phyloP scores from a whole-genome alignment of 2,113 vertebrate species.

The Nothoprocta pentlandii region DNA sequence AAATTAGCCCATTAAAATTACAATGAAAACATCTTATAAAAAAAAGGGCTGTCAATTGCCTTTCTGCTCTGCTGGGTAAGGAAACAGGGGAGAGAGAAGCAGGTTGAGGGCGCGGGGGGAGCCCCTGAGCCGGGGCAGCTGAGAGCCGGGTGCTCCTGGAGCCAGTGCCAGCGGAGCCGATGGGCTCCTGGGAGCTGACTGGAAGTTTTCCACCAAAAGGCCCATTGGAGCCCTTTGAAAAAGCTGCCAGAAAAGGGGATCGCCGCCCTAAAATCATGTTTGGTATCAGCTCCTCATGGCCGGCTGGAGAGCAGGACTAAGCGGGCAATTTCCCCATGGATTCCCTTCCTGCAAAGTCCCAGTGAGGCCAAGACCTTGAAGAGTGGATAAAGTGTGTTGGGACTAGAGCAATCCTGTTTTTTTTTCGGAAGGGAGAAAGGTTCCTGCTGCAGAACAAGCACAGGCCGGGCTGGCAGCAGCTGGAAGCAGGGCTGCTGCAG shows the following conservation, averaged over 20 bases:
- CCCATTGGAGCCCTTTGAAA: neutral
- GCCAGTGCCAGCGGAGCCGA: rapidly evolving
- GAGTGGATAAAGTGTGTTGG: rapidly evolving
- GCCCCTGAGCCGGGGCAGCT: neutral
- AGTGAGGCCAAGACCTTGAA: neutral
- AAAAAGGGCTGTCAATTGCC: slow-evolving; percentile 38
- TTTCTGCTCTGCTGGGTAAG: slow-evolving; percentile 41
- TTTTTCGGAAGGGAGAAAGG: neutral
- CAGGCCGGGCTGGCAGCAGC: neutral
- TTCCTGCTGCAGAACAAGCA: neutral
- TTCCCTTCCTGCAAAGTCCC: neutral
- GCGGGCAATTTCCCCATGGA: neutral
- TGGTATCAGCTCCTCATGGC: neutral
- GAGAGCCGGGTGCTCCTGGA: neutral
- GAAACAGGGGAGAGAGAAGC: slow-evolving; percentile 9
- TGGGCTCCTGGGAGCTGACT: neutral
- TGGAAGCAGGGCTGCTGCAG: neutral
- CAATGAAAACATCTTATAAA: slow-evolving; percentile 66
- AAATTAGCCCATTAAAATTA: slow-evolving; percentile 75
- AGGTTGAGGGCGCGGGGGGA: neutral
- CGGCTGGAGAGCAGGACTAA: neutral
- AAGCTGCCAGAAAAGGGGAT: neutral
- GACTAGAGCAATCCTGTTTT: neutral
- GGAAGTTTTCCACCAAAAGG: neutral
- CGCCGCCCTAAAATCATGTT: rapidly evolving